Percentiles rank a stretch among this genome's conserved stretches.
Conservation (phyloP, 2,113 vertebrate genomes). For the Natator depressus region DNA sequence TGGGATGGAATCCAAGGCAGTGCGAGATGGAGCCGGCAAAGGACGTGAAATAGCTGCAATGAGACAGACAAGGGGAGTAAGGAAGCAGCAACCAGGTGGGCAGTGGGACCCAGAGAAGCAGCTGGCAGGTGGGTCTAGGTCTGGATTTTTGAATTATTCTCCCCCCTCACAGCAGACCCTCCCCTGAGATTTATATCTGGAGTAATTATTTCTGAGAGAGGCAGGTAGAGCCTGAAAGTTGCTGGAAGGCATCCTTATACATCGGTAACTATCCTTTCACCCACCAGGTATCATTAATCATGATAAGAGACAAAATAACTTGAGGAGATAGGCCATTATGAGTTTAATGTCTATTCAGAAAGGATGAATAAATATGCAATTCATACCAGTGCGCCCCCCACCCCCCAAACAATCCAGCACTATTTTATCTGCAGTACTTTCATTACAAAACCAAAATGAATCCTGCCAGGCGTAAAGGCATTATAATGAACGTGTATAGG, state of each 20-base stretch:
- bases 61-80: neutral
- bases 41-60: neutral
- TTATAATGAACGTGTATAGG: neutral
- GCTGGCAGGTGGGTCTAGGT: neutral
- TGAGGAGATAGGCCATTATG: neutral
- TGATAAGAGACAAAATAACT: slow-evolving; percentile 5
- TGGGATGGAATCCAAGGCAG: neutral
- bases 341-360: slow-evolving; percentile 14
- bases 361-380: neutral
- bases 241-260: slow-evolving; percentile 28
- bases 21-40: neutral
- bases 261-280: slow-evolving; percentile 3
- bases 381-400: neutral
- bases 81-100: neutral
- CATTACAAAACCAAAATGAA: neutral
- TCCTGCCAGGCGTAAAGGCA: neutral
- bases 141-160: slow-evolving; percentile 32
- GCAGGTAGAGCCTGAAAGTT: neutral
- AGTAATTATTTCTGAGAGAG: slow-evolving; percentile 64
- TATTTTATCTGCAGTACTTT: neutral
- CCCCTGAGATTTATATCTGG: slow-evolving; percentile 14
- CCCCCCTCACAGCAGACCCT: slow-evolving; percentile 26
- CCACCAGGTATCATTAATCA: slow-evolving; percentile 49
- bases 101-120: neutral
- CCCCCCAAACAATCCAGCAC: neutral